Evolutionary conservation across 2,888 invertebrate genomes (phyloP).

Genomic region (Macrosoma leucophasiata): DNA sequence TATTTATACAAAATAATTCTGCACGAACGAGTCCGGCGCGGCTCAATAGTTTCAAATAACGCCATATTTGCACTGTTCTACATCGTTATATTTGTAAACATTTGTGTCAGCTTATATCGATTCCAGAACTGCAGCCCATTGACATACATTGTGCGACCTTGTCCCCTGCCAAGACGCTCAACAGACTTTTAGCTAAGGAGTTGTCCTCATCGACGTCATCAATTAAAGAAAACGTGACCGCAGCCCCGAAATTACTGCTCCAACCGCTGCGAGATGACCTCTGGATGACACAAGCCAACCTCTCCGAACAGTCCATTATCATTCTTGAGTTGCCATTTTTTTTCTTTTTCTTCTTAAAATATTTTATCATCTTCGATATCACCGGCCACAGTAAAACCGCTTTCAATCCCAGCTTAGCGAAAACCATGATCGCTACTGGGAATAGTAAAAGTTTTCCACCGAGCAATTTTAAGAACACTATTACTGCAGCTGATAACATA

Average conservation of each 20-base stretch:
- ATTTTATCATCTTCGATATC: conserved; percentile 61
- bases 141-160: conserved; percentile 68
- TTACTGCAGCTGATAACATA: conserved; percentile 59
- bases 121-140: conserved; percentile 62
- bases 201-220: conserved; percentile 59
- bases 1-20: too few species aligned
- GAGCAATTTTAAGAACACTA: conserved; percentile 56
- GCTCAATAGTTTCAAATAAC: conserved; percentile 3
- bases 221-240: conserved; percentile 57
- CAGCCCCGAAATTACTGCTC: conserved; percentile 56
- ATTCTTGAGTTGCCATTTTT: conserved; percentile 51
- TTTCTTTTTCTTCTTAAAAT: conserved; percentile 62
- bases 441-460: conserved; percentile 58
- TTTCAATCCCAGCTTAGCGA: conserved; percentile 62
- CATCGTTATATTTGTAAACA: conserved; percentile 43
- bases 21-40: not conserved
- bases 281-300: conserved; percentile 59
- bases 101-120: conserved; percentile 63
- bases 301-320: conserved; percentile 57
- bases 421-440: conserved; percentile 50
- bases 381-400: conserved; percentile 63
- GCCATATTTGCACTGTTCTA: conserved; percentile 32
- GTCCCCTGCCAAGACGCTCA: conserved; percentile 59
- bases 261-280: conserved; percentile 45
- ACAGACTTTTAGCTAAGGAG: conserved; percentile 53